Percentiles rank a stretch among this genome's conserved stretches.
These are phyloP conservation scores for Zophobas morio DNA, from an alignment of 1,140 invertebrate species.

Conservation along the genomic window DNA sequence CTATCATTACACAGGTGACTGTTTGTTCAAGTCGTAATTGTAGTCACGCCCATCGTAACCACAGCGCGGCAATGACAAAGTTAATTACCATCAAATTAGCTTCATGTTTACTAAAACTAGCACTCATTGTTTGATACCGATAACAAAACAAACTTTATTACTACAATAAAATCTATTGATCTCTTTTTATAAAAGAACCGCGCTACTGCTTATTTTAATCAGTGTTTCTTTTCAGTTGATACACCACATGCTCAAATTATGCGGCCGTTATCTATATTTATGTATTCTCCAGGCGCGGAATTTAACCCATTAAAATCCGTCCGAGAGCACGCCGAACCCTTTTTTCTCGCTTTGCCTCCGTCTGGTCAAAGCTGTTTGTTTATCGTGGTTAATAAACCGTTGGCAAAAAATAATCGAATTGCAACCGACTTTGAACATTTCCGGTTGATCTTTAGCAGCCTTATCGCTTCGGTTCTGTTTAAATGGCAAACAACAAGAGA, in stretches of 20 bases:
- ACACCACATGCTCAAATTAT: conserved; percentile 17
- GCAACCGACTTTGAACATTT: conserved; percentile 31
- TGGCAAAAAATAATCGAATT: conserved; percentile 17
- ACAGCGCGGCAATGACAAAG: conserved; percentile 23
- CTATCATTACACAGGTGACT: not conserved
- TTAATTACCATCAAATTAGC: not conserved
- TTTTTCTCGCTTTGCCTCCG: not conserved
- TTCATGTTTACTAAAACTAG: not conserved
- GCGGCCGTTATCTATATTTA: conserved; percentile 13
- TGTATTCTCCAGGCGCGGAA: conserved; percentile 7
- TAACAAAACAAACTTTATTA: conserved; percentile 13
- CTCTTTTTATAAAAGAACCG: not conserved
- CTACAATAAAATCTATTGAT: conserved; percentile 14
- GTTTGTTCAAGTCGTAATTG: not conserved
- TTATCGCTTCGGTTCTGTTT: conserved; percentile 28
- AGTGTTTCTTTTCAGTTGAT: not conserved
- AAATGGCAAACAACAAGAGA: conserved; percentile 18
- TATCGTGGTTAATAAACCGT: not conserved
- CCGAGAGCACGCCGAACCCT: not conserved
- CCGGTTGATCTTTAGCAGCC: conserved; percentile 23
- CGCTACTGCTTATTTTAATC: not conserved
- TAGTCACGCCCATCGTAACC: not conserved
- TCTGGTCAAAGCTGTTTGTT: conserved; percentile 11
- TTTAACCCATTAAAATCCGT: conserved; percentile 18
- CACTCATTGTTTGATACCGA: conserved; percentile 5